A percentile compares a stretch with the other conserved stretches of the same genome.
Evolutionary conservation across 1,140 invertebrate species (phyloP).

Genomic region (Dreissena polymorpha): DNA sequence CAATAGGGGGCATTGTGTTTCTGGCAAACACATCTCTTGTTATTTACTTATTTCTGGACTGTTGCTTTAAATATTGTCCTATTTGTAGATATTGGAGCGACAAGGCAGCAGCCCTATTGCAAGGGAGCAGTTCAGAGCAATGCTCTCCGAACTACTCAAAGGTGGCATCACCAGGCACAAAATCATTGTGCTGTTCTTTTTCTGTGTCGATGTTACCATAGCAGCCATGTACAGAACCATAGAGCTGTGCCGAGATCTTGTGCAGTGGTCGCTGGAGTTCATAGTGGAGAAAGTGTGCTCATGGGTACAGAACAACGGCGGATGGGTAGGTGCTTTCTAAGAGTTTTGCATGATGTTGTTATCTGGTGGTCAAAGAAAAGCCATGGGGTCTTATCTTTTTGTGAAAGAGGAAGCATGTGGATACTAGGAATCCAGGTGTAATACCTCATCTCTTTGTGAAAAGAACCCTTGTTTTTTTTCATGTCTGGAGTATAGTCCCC

Average conservation of each 20-base stretch:
- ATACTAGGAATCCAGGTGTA: no score
- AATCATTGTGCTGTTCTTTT: slow-evolving; percentile 79
- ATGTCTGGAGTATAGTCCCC: no score
- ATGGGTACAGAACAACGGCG: slow-evolving; percentile 75
- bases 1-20: no score
- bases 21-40: no score
- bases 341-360: background rate
- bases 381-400: no score
- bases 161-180: slow-evolving; percentile 75
- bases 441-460: no score
- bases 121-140: slow-evolving; percentile 63
- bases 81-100: no score
- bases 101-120: slow-evolving; percentile 28
- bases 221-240: slow-evolving; percentile 59
- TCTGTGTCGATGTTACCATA: slow-evolving; percentile 79
- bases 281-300: slow-evolving; percentile 71
- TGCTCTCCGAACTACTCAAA: slow-evolving; percentile 61
- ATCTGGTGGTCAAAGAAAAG: background rate
- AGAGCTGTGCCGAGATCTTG: slow-evolving; percentile 66
- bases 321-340: slow-evolving; percentile 64
- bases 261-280: slow-evolving; percentile 75
- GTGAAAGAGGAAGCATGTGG: no score
- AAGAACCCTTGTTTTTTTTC: no score
- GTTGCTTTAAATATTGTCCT: no score
- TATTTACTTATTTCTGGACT: no score